Evolutionary conservation across 2,888 invertebrate species (phyloP).

Genomic region (Drosophila subquinaria): DNA sequence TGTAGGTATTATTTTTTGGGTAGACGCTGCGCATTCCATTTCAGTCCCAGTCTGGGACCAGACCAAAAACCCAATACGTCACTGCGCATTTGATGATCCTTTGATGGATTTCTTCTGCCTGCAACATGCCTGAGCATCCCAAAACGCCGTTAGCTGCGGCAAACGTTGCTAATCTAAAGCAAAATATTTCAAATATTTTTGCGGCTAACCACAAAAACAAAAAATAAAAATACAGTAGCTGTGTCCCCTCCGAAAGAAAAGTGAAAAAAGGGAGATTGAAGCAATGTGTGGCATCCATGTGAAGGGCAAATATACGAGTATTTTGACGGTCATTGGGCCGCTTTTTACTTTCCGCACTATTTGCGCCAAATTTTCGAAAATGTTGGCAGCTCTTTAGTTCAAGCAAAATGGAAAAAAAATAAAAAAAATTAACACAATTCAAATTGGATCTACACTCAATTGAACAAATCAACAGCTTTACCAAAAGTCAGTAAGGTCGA

Average conservation of each 20-base stretch:
- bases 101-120: constrained; percentile 76
- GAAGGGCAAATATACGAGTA: constrained; percentile 60
- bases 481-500: constrained; percentile 1
- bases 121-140: constrained; percentile 33
- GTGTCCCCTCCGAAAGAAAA: not conserved
- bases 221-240: constrained; percentile 9
- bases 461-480: constrained; percentile 52
- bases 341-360: constrained; percentile 68
- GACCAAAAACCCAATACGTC: constrained; percentile 65
- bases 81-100: constrained; percentile 75
- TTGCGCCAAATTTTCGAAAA: constrained; percentile 65
- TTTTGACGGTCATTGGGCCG: constrained; percentile 49
- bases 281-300: constrained; percentile 66
- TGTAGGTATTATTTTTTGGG: constrained; percentile 39
- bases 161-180: constrained; percentile 71
- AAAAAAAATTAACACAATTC: constrained; percentile 23
- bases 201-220: constrained; percentile 20
- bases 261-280: constrained; percentile 24
- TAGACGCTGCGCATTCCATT: constrained; percentile 57
- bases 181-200: constrained; percentile 71
- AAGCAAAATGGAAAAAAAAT: constrained; percentile 24
- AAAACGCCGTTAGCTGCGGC: constrained; percentile 72
- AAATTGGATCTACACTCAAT: constrained; percentile 39
- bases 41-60: constrained; percentile 25
- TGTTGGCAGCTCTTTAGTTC: constrained; percentile 67